Percentiles rank a stretch among this genome's conserved stretches.
Evolutionary conservation across 2,797 vertebrate genomes (phyloP).

Genomic region (Chrysocyon brachyurus): DNA sequence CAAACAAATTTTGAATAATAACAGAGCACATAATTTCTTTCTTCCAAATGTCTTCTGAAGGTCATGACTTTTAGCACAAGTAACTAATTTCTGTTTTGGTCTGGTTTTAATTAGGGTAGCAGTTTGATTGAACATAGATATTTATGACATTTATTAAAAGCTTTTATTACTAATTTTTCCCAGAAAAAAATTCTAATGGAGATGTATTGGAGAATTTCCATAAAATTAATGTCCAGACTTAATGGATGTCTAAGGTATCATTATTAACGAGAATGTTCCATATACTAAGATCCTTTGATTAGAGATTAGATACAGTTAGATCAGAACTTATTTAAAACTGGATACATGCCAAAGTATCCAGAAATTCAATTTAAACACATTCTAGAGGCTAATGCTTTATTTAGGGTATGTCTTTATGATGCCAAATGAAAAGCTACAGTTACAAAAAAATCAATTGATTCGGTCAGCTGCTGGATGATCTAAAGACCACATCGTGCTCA

Average conservation of each 20-base stretch:
- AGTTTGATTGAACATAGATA: conserved; percentile 89
- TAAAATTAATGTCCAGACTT: conserved; percentile 91
- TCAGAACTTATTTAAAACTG: conserved; percentile 89
- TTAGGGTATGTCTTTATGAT: conserved; percentile 82
- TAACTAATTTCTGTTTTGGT: conserved; percentile 90
- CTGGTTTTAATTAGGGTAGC: conserved; percentile 89
- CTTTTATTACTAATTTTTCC: conserved; percentile 89
- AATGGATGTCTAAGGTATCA: conserved; percentile 91
- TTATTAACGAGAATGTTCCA: conserved; percentile 91
- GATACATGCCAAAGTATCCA: conserved; percentile 89
- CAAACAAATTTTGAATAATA: conserved; percentile 76
- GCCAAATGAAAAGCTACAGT: conserved; percentile 77
- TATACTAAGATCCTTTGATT: conserved; percentile 89
- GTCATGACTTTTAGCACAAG: conserved; percentile 84
- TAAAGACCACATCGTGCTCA: conserved; percentile 75
- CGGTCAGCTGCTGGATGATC: conserved; percentile 65
- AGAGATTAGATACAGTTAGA: conserved; percentile 89
- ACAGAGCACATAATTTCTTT: conserved; percentile 72
- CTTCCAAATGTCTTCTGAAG: conserved; percentile 85
- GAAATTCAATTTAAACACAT: conserved; percentile 91
- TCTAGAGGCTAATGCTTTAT: conserved; percentile 90
- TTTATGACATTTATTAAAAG: conserved; percentile 92
- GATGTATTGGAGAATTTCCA: conserved; percentile 91
- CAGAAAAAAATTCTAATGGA: conserved; percentile 88
- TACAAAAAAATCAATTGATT: conserved; percentile 77